These are phyloP conservation scores for Archivesica marissinica DNA, from an alignment of 1,140 invertebrate species.

Conservation along the genomic window DNA sequence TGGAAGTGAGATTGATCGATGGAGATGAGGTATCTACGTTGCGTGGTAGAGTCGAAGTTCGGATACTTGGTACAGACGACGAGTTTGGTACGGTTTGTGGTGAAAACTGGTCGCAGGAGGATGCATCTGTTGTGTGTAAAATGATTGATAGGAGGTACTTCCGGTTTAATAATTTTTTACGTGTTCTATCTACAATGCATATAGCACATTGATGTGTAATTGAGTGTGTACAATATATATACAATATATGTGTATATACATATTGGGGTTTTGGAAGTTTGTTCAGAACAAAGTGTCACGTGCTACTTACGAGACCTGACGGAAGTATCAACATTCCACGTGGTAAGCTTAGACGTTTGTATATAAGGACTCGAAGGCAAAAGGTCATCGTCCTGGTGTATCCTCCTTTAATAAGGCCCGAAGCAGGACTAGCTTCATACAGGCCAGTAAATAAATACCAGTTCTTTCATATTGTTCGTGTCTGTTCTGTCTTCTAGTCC, in stretches of 20 bases:
- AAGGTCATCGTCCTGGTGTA: too few relatives aligned
- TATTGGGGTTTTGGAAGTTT: too few relatives aligned
- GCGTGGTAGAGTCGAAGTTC: slow-evolving; percentile 35
- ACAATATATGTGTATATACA: too few relatives aligned
- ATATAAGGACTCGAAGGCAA: too few relatives aligned
- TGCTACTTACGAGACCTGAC: too few relatives aligned
- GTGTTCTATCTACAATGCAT: too few relatives aligned
- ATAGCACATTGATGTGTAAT: too few relatives aligned
- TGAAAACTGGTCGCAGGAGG: slow-evolving; percentile 22
- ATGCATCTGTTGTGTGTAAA: slow-evolving; percentile 43
- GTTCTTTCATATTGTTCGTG: background rate
- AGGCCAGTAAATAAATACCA: background rate
- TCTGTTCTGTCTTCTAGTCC: background rate
- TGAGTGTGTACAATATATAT: too few relatives aligned
- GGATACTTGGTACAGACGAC: background rate
- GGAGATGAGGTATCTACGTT: background rate
- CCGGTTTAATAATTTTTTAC: too few relatives aligned
- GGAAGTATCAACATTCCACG: too few relatives aligned
- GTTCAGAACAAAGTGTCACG: background rate
- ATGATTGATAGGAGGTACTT: slow-evolving; percentile 19
- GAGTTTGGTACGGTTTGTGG: slow-evolving; percentile 51
- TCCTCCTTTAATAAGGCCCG: background rate
- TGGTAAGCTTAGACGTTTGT: too few relatives aligned
- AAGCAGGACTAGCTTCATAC: background rate
- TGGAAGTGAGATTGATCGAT: slow-evolving; percentile 43